These are phyloP conservation scores for zebrafish (Danio rerio) DNA, from an alignment of 2,113 vertebrate genomes.

Conservation along the genomic window DNA sequence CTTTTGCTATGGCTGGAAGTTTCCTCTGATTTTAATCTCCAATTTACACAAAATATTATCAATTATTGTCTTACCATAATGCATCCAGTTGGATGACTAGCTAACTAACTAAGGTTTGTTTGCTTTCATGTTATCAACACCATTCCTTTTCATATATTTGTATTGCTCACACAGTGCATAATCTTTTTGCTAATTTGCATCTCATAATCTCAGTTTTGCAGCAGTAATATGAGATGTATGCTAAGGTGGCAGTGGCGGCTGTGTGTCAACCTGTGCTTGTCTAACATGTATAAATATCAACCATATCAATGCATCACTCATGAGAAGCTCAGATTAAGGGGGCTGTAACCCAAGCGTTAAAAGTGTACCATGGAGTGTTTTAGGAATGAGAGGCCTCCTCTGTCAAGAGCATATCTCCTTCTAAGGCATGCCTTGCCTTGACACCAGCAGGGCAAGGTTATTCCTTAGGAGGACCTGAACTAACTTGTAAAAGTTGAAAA, in stretches of 20 bases:
- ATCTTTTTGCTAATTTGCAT: background rate
- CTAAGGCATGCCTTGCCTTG: slow-evolving; percentile 42
- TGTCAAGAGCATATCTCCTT: slow-evolving; percentile 51
- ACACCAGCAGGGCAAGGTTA: slow-evolving; percentile 27
- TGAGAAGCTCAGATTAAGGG: slow-evolving; percentile 19
- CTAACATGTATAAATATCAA: slow-evolving; percentile 41
- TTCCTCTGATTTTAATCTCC: too few relatives aligned
- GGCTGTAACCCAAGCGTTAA: slow-evolving; percentile 38
- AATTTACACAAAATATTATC: too few relatives aligned
- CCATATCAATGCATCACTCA: slow-evolving; percentile 28
- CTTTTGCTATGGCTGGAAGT: too few relatives aligned
- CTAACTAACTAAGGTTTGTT: too few relatives aligned
- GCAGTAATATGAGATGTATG: background rate
- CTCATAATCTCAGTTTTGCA: slow-evolving; percentile 74
- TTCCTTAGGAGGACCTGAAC: slow-evolving; percentile 29
- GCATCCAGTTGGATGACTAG: too few relatives aligned
- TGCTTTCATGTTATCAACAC: too few relatives aligned
- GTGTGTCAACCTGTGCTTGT: background rate
- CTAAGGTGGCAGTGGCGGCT: background rate
- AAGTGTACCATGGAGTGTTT: slow-evolving; percentile 24
- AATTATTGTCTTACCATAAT: too few relatives aligned
- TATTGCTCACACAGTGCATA: background rate
- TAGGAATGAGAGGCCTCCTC: slow-evolving; percentile 34
- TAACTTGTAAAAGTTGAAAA: slow-evolving; percentile 39
- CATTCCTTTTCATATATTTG: background rate